phyloP scores from a whole-genome alignment of 2,797 vertebrate species.

The Notamacropus eugenii region DNA sequence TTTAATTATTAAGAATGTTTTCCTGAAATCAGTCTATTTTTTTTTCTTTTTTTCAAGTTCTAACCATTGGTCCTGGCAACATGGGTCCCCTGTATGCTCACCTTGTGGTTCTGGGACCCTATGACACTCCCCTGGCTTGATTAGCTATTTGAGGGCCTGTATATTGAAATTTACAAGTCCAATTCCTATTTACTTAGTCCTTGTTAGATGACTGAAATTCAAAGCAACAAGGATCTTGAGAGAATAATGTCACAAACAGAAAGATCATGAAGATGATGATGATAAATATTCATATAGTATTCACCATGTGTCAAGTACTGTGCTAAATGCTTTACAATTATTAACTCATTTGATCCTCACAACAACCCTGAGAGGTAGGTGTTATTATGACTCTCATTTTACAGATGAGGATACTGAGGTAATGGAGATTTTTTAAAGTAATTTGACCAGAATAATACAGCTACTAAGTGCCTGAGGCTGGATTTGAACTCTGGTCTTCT shows the following conservation, averaged over 20 bases:
- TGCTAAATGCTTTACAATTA: background rate
- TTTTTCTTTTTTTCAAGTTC: background rate
- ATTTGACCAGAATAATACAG: background rate
- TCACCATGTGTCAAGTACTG: background rate
- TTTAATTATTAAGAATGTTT: background rate
- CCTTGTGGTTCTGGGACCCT: background rate
- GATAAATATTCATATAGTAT: background rate
- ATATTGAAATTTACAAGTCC: background rate
- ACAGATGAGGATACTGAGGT: no score
- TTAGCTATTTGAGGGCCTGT: background rate
- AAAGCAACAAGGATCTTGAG: background rate
- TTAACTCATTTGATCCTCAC: background rate
- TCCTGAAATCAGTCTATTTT: background rate
- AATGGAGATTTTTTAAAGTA: no score
- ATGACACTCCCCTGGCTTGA: background rate
- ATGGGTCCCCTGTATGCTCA: background rate
- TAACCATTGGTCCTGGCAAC: background rate
- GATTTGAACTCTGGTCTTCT: background rate
- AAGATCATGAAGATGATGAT: background rate
- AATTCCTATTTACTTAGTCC: background rate
- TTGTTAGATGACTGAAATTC: background rate
- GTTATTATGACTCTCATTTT: no score
- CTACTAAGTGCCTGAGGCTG: background rate
- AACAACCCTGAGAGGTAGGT: no score
- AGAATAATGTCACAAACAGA: background rate